These are phyloP conservation scores for Uromys caudimaculatus DNA, from an alignment of 2,797 vertebrate genomes.

Conservation along the genomic window DNA sequence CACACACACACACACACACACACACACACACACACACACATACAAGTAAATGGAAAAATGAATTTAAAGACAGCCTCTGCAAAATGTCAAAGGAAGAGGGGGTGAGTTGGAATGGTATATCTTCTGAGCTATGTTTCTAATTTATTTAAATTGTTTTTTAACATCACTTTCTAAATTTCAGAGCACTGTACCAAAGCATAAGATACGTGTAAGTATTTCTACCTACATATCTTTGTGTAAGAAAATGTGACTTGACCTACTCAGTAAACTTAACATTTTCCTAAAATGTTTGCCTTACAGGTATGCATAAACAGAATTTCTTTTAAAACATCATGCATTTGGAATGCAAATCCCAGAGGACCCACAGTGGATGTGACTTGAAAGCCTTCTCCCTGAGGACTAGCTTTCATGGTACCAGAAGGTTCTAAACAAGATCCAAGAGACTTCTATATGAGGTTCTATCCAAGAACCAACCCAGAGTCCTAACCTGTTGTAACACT, in stretches of 20 bases:
- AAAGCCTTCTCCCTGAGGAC: background rate
- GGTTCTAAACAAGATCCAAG: too few species aligned
- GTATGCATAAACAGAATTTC: background rate
- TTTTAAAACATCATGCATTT: background rate
- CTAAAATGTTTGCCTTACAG: slow-evolving; percentile 32
- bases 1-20: background rate
- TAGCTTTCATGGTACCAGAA: background rate
- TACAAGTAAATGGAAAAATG: background rate
- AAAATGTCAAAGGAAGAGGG: background rate
- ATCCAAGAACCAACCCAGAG: background rate
- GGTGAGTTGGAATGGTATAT: background rate
- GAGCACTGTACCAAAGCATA: background rate
- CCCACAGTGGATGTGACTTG: background rate
- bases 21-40: background rate
- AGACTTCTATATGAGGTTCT: background rate
- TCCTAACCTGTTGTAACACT: background rate
- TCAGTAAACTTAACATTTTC: slow-evolving; percentile 12
- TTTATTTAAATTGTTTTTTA: slow-evolving; percentile 18
- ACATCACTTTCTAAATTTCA: slow-evolving; percentile 8
- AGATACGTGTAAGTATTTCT: background rate
- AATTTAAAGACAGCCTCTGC: background rate
- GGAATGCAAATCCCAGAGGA: background rate
- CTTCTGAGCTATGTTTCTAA: background rate
- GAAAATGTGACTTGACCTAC: background rate
- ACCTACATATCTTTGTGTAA: background rate